phyloP scores from a whole-genome alignment of 2,113 vertebrate species.

The Pedetes capensis region DNA sequence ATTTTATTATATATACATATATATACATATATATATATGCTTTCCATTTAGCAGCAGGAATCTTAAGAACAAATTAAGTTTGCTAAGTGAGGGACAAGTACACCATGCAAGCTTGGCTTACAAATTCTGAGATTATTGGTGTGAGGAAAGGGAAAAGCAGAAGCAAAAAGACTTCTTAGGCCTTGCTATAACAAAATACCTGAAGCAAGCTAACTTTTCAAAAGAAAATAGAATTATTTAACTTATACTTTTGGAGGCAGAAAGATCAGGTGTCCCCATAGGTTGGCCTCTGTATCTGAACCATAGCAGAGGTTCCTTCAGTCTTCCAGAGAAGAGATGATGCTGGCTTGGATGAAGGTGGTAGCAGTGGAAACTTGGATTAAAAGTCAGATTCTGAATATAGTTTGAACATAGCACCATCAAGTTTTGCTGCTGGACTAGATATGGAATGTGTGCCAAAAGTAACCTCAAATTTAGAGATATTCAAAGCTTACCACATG shows the following conservation, averaged over 20 bases:
- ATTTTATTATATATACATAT: too few species aligned
- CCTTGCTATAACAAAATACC: background rate
- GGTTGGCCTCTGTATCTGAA: too few species aligned
- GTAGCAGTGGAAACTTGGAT: background rate
- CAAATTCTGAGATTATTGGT: background rate
- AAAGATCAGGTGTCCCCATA: too few species aligned
- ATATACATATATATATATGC: too few species aligned
- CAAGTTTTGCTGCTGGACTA: background rate
- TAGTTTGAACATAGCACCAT: background rate
- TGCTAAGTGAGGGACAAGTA: background rate
- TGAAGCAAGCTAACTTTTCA: background rate
- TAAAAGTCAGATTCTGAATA: background rate
- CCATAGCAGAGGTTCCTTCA: background rate
- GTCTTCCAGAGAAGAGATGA: background rate
- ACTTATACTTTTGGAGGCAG: background rate
- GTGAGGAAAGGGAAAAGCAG: background rate
- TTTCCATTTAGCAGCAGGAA: background rate
- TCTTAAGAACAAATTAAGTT: background rate
- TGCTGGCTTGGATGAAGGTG: background rate
- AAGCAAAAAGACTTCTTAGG: background rate
- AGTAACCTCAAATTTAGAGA: slow-evolving; percentile 37
- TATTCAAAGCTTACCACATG: background rate
- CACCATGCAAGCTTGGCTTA: background rate
- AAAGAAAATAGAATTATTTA: too few species aligned
- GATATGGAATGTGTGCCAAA: background rate